These are phyloP conservation scores for Elachura formosa DNA, from an alignment of 2,113 vertebrate genomes.

Conservation along the genomic window DNA sequence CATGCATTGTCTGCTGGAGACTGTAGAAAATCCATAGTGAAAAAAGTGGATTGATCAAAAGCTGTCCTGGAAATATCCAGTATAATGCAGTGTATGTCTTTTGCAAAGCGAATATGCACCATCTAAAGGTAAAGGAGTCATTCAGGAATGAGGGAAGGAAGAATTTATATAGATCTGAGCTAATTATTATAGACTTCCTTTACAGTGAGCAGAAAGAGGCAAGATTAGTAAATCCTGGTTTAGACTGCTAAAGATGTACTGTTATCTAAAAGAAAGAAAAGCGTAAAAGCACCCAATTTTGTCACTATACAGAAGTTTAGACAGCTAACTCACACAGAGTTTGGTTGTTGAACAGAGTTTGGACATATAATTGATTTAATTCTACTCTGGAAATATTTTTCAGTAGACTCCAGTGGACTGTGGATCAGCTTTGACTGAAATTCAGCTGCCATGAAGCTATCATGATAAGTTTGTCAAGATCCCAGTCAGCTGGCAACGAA, in stretches of 20 bases:
- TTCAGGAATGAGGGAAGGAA: neutral
- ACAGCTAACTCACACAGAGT: neutral
- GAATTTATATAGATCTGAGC: neutral
- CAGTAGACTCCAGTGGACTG: neutral
- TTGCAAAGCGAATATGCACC: rapidly evolving
- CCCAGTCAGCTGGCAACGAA: neutral
- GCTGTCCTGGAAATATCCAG: neutral
- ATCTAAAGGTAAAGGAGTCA: neutral
- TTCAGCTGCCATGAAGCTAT: neutral
- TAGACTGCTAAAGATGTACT: neutral
- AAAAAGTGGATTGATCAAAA: neutral
- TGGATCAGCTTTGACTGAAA: neutral
- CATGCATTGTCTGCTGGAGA: neutral
- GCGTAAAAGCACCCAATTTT: neutral
- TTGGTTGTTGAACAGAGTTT: neutral
- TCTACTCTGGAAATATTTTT: neutral
- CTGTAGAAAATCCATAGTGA: neutral
- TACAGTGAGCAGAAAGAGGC: neutral
- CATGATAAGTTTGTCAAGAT: neutral
- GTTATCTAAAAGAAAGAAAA: neutral
- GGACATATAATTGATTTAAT: neutral
- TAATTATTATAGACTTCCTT: neutral
- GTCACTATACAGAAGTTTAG: neutral
- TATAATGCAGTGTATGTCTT: neutral
- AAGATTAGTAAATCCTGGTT: neutral